Conservation (phyloP, 2,888 invertebrate genomes). For the Drosophila pegasa region DNA sequence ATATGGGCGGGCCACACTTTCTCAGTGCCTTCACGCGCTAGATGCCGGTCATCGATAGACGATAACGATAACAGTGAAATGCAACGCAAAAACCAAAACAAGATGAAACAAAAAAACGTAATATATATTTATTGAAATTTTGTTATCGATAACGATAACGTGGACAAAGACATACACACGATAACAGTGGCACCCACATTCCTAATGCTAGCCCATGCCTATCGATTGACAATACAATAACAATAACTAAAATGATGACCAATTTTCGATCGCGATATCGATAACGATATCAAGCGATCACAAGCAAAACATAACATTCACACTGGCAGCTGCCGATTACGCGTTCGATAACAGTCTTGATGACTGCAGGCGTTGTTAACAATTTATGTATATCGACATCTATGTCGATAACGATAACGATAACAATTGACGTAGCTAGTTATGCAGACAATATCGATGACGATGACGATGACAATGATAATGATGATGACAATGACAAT, state of each 20-base stretch:
- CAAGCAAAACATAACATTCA: neutral
- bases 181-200: neutral
- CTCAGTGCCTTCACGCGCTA: conserved; percentile 84
- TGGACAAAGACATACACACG: neutral
- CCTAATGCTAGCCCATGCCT: neutral
- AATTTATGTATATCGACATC: neutral
- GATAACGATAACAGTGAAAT: conserved; percentile 9
- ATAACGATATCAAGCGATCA: conserved; percentile 5
- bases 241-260: conserved; percentile 2
- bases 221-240: conserved; percentile 6
- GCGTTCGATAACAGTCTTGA: neutral
- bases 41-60: conserved; percentile 8
- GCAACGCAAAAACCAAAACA: neutral
- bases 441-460: neutral
- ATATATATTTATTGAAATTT: neutral
- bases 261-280: conserved; percentile 2
- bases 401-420: conserved; percentile 2
- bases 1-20: conserved; percentile 84
- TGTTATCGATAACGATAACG: neutral
- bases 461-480: neutral
- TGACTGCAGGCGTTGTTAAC: neutral
- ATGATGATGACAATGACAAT: conserved; percentile 13
- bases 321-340: neutral
- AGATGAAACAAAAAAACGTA: neutral
- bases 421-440: neutral